A percentile compares a stretch with the other conserved stretches of the same genome.
Conservation (phyloP, 2,113 vertebrate genomes). For the Riparia riparia region DNA sequence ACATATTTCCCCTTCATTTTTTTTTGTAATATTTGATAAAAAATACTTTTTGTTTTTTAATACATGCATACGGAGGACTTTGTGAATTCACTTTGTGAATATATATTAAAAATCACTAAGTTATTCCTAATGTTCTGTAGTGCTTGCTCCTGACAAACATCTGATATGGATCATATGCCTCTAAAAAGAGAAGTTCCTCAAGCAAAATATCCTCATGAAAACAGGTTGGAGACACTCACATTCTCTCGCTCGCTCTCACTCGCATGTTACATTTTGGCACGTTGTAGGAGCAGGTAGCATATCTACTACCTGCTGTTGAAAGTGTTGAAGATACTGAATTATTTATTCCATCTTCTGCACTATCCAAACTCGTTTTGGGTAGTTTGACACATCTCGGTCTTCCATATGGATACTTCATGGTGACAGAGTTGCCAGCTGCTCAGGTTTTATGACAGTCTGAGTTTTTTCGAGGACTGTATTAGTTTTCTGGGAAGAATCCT, state of each 20-base stretch:
- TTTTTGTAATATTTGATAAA: not conserved
- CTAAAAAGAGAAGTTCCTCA: constrained; percentile 72
- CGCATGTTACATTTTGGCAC: constrained; percentile 79
- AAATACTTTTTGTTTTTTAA: not conserved
- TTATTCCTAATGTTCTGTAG: constrained; percentile 60
- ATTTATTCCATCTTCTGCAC: constrained; percentile 84
- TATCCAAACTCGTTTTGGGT: constrained; percentile 83
- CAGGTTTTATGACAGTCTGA: constrained; percentile 81
- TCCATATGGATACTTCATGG: constrained; percentile 87
- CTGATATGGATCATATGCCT: constrained; percentile 71
- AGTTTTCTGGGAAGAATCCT: constrained; percentile 77
- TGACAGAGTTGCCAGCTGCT: constrained; percentile 86
- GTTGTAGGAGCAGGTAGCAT: constrained; percentile 83
- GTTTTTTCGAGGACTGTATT: constrained; percentile 78
- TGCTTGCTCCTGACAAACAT: constrained; percentile 70
- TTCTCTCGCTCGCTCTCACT: constrained; percentile 62
- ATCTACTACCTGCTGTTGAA: constrained; percentile 85
- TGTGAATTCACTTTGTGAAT: not conserved
- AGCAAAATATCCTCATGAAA: constrained; percentile 74
- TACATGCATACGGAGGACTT: not conserved
- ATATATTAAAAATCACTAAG: constrained; percentile 19
- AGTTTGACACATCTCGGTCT: constrained; percentile 85
- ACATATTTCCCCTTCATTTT: constrained; percentile 41
- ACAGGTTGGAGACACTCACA: constrained; percentile 73
- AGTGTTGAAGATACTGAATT: constrained; percentile 85